These are phyloP conservation scores for Petaurus breviceps DNA, from an alignment of 2,113 vertebrate genomes.

Conservation along the genomic window DNA sequence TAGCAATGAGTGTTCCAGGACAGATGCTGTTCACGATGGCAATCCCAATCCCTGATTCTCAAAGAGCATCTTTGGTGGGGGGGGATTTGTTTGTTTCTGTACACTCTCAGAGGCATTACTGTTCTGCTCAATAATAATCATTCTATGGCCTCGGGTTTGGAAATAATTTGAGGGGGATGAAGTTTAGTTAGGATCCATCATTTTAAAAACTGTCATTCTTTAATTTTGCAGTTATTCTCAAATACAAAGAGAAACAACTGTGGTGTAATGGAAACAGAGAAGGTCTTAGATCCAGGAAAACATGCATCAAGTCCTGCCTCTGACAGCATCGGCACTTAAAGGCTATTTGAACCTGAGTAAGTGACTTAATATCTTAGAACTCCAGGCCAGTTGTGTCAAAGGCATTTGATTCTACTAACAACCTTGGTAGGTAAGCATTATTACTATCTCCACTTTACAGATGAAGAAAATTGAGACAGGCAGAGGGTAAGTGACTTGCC, in stretches of 20 bases:
- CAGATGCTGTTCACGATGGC: not conserved
- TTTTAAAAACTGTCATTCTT: not conserved
- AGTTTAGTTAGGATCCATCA: not conserved
- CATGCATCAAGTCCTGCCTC: not conserved
- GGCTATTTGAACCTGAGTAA: not conserved
- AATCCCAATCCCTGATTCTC: not conserved
- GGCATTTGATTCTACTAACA: not conserved
- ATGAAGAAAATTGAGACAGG: not conserved
- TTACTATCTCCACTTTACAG: not conserved
- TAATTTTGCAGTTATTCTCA: not conserved
- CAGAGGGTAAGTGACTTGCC: not conserved
- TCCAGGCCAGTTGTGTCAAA: not conserved
- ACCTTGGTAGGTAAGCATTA: not conserved
- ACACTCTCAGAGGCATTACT: not conserved
- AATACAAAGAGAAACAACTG: not conserved
- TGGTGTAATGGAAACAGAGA: not conserved
- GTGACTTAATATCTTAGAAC: not conserved
- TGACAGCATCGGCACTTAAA: not conserved
- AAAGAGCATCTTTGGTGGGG: not conserved
- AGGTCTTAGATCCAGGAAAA: not conserved
- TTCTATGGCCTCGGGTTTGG: not conserved
- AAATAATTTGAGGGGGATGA: not conserved
- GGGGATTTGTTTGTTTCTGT: not conserved
- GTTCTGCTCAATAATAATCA: not conserved
- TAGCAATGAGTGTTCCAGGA: no score